Evolutionary conservation across 2,888 invertebrate genomes (phyloP).

Genomic region (Lepas anatifera): DNA sequence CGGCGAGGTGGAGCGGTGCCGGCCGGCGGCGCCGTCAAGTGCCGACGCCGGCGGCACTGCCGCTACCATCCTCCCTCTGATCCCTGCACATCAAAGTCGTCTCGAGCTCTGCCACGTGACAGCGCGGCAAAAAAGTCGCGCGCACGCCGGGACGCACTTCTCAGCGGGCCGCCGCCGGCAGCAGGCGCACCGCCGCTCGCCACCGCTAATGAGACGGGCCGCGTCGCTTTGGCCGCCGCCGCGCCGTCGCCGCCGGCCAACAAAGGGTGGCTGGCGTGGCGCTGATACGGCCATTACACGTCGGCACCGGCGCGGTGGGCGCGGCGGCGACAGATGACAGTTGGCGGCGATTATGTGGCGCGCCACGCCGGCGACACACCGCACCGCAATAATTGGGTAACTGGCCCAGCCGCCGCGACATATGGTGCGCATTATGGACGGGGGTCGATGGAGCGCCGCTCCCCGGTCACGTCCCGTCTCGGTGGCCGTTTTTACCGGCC

Average conservation of each 20-base stretch:
- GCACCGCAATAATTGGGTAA: background rate
- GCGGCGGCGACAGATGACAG: background rate
- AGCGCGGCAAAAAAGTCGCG: conserved; percentile 4
- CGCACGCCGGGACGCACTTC: background rate
- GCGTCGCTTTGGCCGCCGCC: background rate
- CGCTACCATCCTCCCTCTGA: background rate
- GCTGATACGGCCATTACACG: conserved; percentile 2
- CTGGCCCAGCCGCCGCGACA: background rate
- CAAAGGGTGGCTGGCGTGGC: conserved; percentile 4
- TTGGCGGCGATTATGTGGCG: conserved; percentile 4
- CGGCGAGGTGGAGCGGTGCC: too few relatives aligned
- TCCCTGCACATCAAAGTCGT: background rate
- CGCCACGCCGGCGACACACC: background rate
- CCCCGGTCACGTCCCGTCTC: background rate
- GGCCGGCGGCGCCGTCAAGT: conserved; percentile 3
- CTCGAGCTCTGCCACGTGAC: background rate
- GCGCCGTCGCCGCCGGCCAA: background rate
- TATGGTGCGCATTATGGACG: background rate
- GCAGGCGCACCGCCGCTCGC: background rate
- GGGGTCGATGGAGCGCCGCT: background rate
- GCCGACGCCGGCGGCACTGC: background rate
- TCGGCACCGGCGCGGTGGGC: background rate
- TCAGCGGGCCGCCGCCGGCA: too few relatives aligned
- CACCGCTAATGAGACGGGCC: background rate
- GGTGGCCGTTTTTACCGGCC: background rate